Percentiles rank a stretch among this genome's conserved stretches.
Conservation (phyloP, 2,888 invertebrate genomes). For the Idaea straminata region DNA sequence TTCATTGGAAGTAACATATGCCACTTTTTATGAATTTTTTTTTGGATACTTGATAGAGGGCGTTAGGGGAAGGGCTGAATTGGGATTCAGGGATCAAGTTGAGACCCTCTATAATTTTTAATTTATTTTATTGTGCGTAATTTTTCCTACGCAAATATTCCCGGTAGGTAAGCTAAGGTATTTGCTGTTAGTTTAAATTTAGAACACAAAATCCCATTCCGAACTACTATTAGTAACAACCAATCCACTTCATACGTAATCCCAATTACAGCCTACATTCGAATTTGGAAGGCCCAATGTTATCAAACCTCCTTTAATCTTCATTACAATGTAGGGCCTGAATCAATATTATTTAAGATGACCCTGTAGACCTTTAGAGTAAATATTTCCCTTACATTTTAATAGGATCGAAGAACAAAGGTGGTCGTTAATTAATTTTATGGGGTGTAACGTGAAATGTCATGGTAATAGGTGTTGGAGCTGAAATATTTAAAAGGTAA, state of each 20-base stretch:
- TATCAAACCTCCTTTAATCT: constrained; percentile 22
- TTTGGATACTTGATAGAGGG: too few species aligned
- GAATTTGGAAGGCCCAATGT: constrained; percentile 8
- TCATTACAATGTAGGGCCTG: constrained; percentile 28
- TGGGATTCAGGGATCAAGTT: too few species aligned
- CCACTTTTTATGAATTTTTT: too few species aligned
- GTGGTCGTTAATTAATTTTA: constrained; percentile 27
- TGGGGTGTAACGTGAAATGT: constrained; percentile 8
- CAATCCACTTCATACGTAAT: background rate
- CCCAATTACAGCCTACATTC: constrained; percentile 14
- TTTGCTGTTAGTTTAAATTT: constrained; percentile 23
- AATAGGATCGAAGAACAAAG: constrained; percentile 16
- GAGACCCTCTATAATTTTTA: too few species aligned
- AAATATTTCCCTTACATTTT: constrained; percentile 35
- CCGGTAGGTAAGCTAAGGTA: too few species aligned
- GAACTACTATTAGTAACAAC: background rate
- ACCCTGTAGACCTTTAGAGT: constrained; percentile 27
- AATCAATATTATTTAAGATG: constrained; percentile 40
- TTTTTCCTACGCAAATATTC: too few species aligned
- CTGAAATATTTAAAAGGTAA: background rate
- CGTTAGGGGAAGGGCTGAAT: too few species aligned
- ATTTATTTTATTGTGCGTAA: too few species aligned
- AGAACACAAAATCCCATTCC: background rate
- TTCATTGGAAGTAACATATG: too few species aligned
- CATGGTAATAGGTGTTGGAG: background rate